Conservation (phyloP, 2,888 invertebrate genomes). For the Seira ritae region DNA sequence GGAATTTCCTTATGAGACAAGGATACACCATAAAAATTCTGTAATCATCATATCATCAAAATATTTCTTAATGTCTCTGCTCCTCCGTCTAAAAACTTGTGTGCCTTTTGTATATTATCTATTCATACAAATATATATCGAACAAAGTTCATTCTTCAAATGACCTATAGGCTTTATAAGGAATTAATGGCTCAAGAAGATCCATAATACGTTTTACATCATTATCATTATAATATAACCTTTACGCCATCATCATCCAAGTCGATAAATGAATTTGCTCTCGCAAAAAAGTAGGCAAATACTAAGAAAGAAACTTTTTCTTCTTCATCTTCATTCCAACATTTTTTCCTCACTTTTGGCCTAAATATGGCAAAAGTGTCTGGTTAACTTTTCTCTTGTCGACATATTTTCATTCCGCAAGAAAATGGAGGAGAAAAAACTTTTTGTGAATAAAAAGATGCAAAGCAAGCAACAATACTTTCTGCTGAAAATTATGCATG, state of each 20-base stretch:
- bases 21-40: slow-evolving; percentile 41
- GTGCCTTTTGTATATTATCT: background rate
- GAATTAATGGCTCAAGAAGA: background rate
- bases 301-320: too few species aligned
- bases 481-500: background rate
- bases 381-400: background rate
- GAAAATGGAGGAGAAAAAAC: background rate
- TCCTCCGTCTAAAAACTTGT: background rate
- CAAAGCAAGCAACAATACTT: slow-evolving; percentile 1
- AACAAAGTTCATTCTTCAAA: background rate
- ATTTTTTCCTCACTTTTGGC: background rate
- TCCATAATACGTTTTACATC: slow-evolving; percentile 16
- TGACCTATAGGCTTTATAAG: background rate
- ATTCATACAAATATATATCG: background rate
- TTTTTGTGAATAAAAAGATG: background rate
- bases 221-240: slow-evolving; percentile 20
- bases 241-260: background rate
- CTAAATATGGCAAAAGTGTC: background rate
- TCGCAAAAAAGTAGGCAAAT: background rate
- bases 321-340: too few species aligned
- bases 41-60: slow-evolving; percentile 53
- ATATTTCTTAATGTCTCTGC: slow-evolving; percentile 10
- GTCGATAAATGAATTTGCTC: background rate
- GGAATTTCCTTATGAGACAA: slow-evolving; percentile 55
- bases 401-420: background rate